phyloP scores from a whole-genome alignment of 2,888 invertebrate species.

The Diadromus collaris region DNA sequence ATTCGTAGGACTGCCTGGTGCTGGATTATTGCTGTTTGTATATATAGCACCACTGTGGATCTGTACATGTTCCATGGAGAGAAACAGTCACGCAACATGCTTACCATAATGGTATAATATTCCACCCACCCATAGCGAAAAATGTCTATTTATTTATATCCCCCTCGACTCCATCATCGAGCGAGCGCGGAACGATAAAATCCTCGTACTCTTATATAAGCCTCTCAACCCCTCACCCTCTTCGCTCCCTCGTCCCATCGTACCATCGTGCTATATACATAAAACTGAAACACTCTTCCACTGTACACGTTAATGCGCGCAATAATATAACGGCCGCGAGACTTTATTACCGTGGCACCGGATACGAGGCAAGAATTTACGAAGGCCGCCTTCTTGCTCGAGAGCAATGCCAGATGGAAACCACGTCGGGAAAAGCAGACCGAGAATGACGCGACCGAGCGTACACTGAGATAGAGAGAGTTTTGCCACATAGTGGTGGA shows the following conservation, averaged over 20 bases:
- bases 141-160: constrained; percentile 2
- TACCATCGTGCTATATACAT: constrained; percentile 14
- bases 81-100: constrained; percentile 3
- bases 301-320: constrained; percentile 52
- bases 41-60: background rate
- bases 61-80: background rate
- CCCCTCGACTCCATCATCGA: background rate
- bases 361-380: constrained; percentile 63
- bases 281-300: constrained; percentile 45
- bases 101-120: background rate
- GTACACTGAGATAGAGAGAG: constrained; percentile 26
- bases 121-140: background rate
- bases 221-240: background rate
- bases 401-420: constrained; percentile 58
- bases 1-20: constrained; percentile 17
- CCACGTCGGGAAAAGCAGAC: constrained; percentile 35
- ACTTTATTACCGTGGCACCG: constrained; percentile 60
- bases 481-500: constrained; percentile 41
- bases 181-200: constrained; percentile 4
- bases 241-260: too few relatives aligned
- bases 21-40: constrained; percentile 33
- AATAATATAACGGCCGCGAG: constrained; percentile 57
- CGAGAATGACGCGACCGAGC: constrained; percentile 56
- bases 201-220: background rate
- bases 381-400: constrained; percentile 56